Percentiles rank a stretch among this genome's conserved stretches.
Conservation (phyloP, 2,888 invertebrate genomes). For the Chymomyza amoena region DNA sequence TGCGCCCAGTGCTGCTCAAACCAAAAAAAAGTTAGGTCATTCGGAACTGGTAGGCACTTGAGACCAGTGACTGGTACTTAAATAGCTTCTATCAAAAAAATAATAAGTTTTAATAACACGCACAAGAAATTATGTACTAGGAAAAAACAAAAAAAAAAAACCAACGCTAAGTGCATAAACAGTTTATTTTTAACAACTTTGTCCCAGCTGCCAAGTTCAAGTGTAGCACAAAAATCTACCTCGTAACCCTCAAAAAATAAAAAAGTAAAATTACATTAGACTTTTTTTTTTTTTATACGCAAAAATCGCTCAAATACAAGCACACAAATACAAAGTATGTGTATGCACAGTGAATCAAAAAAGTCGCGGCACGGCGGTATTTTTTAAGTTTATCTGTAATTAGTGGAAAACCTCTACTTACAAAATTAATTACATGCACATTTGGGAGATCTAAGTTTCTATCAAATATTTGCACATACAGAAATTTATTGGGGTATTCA, state of each 20-base stretch:
- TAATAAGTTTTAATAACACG: background rate
- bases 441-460: no score
- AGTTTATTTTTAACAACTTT: constrained; percentile 57
- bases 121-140: no score
- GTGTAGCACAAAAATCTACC: background rate
- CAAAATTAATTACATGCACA: no score
- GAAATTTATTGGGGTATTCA: no score
- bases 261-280: constrained; percentile 35
- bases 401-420: no score
- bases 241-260: constrained; percentile 41
- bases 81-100: background rate
- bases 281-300: constrained; percentile 7
- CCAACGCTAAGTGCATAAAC: constrained; percentile 58
- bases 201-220: constrained; percentile 1
- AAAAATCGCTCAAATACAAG: constrained; percentile 19
- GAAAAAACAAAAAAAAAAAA: background rate
- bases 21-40: constrained; percentile 3
- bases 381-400: background rate
- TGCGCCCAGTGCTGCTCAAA: background rate
- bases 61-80: background rate
- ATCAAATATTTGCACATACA: no score
- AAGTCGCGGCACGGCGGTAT: background rate
- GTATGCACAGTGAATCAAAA: background rate
- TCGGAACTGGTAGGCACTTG: background rate
- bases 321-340: background rate